These are phyloP conservation scores for Cheirogaleus medius DNA, from an alignment of 2,113 vertebrate species.

Conservation along the genomic window DNA sequence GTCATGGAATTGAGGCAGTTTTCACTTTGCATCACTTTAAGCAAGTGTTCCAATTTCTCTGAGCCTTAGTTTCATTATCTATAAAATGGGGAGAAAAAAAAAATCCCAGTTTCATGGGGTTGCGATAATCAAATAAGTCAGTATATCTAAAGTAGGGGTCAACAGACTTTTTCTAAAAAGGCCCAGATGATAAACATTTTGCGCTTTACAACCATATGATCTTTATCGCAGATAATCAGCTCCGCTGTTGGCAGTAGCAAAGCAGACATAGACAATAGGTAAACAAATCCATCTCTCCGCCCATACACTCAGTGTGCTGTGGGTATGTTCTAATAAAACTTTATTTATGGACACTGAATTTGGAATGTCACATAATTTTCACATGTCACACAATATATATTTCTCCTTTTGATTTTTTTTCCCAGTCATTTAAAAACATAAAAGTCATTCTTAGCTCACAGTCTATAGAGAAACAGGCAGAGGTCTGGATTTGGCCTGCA, in stretches of 20 bases:
- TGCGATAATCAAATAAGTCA: background rate
- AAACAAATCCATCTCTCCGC: background rate
- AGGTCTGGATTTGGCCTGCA: accelerated
- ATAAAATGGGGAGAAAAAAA: background rate
- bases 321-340: background rate
- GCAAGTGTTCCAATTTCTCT: background rate
- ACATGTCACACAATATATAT: background rate
- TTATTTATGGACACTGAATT: background rate
- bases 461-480: background rate
- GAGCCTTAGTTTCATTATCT: background rate
- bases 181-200: background rate
- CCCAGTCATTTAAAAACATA: background rate
- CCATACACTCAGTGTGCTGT: background rate
- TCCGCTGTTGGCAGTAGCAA: background rate
- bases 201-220: background rate
- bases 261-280: background rate
- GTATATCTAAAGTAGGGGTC: background rate
- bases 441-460: background rate
- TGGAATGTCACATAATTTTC: background rate
- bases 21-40: background rate
- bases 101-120: background rate
- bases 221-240: background rate
- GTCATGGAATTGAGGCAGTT: background rate
- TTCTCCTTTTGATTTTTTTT: background rate
- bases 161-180: background rate